Evolutionary conservation across 2,113 vertebrate genomes (phyloP).

Genomic region (Pavo muticus): DNA sequence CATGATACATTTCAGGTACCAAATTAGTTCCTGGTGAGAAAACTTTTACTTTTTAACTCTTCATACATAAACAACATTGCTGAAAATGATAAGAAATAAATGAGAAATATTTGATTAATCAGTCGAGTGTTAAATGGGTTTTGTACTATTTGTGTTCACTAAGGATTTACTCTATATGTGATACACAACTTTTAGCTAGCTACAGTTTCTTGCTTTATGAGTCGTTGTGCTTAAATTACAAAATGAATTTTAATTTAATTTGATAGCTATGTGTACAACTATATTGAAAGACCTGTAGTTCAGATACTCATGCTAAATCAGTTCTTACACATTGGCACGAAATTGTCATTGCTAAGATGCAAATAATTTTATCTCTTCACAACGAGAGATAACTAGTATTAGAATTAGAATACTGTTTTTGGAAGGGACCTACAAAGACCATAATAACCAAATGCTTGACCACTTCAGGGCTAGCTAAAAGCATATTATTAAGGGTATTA

Average conservation of each 20-base stretch:
- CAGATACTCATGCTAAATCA: neutral
- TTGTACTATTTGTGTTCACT: neutral
- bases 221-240: neutral
- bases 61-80: neutral
- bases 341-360: neutral
- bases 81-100: neutral
- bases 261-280: neutral
- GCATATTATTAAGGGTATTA: neutral
- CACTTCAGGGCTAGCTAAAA: neutral
- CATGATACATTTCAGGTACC: neutral
- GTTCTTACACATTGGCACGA: neutral
- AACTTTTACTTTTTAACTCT: neutral
- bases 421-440: neutral
- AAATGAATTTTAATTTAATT: neutral
- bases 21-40: neutral
- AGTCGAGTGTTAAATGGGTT: fast-evolving
- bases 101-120: neutral
- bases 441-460: neutral
- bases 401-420: neutral
- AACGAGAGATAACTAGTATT: neutral
- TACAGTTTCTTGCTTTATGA: neutral
- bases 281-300: neutral
- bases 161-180: neutral
- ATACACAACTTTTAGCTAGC: neutral
- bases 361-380: neutral